Evolutionary conservation across 1,140 invertebrate species (phyloP), one percentile per base, ranked within the genome.

Genomic region (Macrobrachium nipponense): DNA sequence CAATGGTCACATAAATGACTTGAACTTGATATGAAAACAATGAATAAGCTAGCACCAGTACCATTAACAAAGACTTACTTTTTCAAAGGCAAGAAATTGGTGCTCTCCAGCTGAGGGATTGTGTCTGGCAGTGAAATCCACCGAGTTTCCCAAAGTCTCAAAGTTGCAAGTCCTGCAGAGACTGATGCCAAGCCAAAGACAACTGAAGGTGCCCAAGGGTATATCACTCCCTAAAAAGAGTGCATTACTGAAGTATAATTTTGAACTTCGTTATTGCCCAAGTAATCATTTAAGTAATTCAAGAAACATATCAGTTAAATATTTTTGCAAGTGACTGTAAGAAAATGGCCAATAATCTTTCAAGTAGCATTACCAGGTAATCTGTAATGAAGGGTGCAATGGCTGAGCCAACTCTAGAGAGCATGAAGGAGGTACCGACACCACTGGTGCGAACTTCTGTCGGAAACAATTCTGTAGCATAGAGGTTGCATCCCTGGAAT

Each of bases 121-220:
- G 90, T 91, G 89, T 91, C 90, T 14, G 91, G 91, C 36, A 91
- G 77, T 10, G 88, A 81, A 43, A 64, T 80, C 14, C 89, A 88
- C 36, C 84, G 87, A 3, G 88, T 89, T 61, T 89, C 88, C 36
- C 86, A 87, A 59, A 89, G 70, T 60, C 81, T 36, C n/a, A 80
- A 68, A 5, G 86, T 80, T n/a, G 78, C 43, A 44, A 87, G 15
- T 15, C 81, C 88, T 2, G 88, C 86, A 43, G 82, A n/a, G 14
- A 68, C 43, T 12, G 86, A 80, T 11, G 43, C 61, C 62, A 85
- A 59, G 15, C 88, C 88, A 62, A 89, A 89, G 11, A 89, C 73
- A 2, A 83, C 36, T 20, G 78, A 81, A 12, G 88, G 88, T 15
- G 87, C 82, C 20, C 64, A 70, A 20, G 77, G 78, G 64, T 89